Base-by-base conservation (phyloP, 2,113 vertebrate species). In the Lophotis ruficrista region DNA sequence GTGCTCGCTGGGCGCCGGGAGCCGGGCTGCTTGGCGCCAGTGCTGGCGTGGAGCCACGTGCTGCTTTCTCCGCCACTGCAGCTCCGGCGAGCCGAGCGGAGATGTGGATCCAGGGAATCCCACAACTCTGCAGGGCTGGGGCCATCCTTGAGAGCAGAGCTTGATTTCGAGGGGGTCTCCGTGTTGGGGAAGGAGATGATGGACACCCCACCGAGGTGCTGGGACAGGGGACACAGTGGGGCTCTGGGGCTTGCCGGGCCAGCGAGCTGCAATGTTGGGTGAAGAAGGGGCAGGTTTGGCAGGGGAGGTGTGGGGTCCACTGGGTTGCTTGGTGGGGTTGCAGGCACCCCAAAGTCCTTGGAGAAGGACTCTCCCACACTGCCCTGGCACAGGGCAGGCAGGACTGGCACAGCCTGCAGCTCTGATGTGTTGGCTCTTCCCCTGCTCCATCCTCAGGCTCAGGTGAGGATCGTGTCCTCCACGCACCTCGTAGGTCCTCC, bases 1-100 rank as follows among this genome's bases (percentile, higher is more conserved):
- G 79, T 77, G 80, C 84, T 94, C 0, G 4, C 60, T n/a, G 90
- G 37, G 83, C n/a, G 41, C 79, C 4, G 14, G 76, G 89, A 94
- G 93, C 93, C 1, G 83, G 89, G 93, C 96, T 94, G 94, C 72
- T 81, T 81, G 96, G 95, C 76, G 91, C 95, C 95, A 23, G 87
- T 0, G 1, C 95, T 97, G 96, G 95, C 76, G 0, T 0, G 64
- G 23, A 90, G 94, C 93, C 95, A 97, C 2, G 0, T 0, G 4
- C 83, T 62, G 79, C 96, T 92, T 92, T 91, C 91, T 83, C 68
- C 0, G 2, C 72, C 0, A 1, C 93, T 89, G 71, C 54, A 77
- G 80, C 2, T 9, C 89, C 31, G 72, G 64, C 87, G 83, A 86
- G 60, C 43, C 0, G 15, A 93, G 73, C 38, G 0, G 3, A 86